Percentiles rank a stretch among this genome's conserved stretches.
phyloP scores from a whole-genome alignment of 2,797 vertebrate genomes.

The Paramormyrops hopkinsi region DNA sequence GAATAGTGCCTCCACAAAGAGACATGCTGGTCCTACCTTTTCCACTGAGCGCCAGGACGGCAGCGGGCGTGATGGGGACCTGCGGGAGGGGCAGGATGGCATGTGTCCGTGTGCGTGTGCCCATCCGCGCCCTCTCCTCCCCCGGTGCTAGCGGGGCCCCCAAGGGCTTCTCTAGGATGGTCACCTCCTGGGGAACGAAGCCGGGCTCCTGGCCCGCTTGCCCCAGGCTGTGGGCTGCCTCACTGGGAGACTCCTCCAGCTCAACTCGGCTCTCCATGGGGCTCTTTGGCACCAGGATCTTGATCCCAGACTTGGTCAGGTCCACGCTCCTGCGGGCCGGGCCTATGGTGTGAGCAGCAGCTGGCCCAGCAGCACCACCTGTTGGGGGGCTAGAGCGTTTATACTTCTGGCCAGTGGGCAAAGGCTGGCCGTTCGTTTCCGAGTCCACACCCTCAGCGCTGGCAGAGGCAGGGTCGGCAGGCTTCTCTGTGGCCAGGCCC shows the following conservation, averaged over 20 bases:
- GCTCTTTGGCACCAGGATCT: slow-evolving; percentile 94
- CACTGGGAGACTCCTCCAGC: slow-evolving; percentile 76
- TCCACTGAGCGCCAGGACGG: slow-evolving; percentile 70
- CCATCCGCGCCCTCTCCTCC: slow-evolving; percentile 91
- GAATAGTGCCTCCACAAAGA: background rate
- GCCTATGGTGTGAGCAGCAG: slow-evolving; percentile 47
- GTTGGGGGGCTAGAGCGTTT: slow-evolving; percentile 49
- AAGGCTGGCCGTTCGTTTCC: slow-evolving; percentile 51
- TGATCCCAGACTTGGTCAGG: slow-evolving; percentile 86
- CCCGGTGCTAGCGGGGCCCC: slow-evolving; percentile 77
- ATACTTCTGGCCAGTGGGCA: slow-evolving; percentile 62
- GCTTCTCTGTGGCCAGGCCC: background rate
- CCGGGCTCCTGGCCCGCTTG: slow-evolving; percentile 77
- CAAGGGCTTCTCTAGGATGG: slow-evolving; percentile 76
- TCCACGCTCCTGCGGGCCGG: slow-evolving; percentile 79
- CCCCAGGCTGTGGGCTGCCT: slow-evolving; percentile 79
- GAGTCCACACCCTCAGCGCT: slow-evolving; percentile 41
- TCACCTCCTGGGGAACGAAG: slow-evolving; percentile 82
- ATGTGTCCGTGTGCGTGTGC: slow-evolving; percentile 78
- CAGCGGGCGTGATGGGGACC: slow-evolving; percentile 71
- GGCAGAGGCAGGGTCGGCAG: background rate
- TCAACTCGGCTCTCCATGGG: slow-evolving; percentile 79
- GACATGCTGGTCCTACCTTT: slow-evolving; percentile 65
- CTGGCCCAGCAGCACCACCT: slow-evolving; percentile 35
- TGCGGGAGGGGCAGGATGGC: slow-evolving; percentile 60